Evolutionary conservation across 2,797 vertebrate species (phyloP).

Genomic region (Cottoperca gobio): DNA sequence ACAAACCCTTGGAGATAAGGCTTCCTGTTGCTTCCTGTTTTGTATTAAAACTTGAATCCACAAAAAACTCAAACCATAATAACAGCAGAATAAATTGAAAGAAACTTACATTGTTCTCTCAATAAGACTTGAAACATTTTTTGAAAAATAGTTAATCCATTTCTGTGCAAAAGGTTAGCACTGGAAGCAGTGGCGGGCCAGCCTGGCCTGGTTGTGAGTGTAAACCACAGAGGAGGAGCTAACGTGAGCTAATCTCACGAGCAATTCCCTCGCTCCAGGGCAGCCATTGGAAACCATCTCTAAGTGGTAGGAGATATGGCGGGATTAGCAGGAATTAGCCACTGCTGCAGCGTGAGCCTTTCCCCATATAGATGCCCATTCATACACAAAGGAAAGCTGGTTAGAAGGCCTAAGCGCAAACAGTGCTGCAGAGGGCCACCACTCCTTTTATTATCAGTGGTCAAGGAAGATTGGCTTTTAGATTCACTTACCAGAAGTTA

Average conservation of each 20-base stretch:
- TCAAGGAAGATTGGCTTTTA: neutral
- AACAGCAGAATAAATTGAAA: constrained; percentile 17
- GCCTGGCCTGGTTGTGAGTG: constrained; percentile 37
- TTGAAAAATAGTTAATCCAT: constrained; percentile 69
- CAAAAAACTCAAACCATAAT: neutral
- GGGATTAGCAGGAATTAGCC: constrained; percentile 85
- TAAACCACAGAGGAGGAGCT: constrained; percentile 77
- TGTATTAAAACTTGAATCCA: neutral
- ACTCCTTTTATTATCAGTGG: constrained; percentile 10
- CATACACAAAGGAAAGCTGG: constrained; percentile 78
- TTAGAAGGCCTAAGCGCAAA: constrained; percentile 49
- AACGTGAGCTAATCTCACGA: constrained; percentile 80
- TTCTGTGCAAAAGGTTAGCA: constrained; percentile 59
- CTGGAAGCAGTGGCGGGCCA: constrained; percentile 29
- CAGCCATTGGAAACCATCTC: constrained; percentile 72
- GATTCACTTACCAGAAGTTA: neutral
- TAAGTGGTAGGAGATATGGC: constrained; percentile 73
- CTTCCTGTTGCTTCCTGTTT: neutral
- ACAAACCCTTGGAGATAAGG: constrained; percentile 1
- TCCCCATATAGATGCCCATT: constrained; percentile 84
- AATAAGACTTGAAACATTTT: constrained; percentile 58
- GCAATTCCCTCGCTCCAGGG: constrained; percentile 63
- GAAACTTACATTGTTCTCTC: constrained; percentile 78
- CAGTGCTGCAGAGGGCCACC: constrained; percentile 12
- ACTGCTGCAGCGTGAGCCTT: constrained; percentile 80